These are phyloP conservation scores for Lithophane semibrunnea DNA, from an alignment of 2,888 invertebrate genomes.

Conservation along the genomic window DNA sequence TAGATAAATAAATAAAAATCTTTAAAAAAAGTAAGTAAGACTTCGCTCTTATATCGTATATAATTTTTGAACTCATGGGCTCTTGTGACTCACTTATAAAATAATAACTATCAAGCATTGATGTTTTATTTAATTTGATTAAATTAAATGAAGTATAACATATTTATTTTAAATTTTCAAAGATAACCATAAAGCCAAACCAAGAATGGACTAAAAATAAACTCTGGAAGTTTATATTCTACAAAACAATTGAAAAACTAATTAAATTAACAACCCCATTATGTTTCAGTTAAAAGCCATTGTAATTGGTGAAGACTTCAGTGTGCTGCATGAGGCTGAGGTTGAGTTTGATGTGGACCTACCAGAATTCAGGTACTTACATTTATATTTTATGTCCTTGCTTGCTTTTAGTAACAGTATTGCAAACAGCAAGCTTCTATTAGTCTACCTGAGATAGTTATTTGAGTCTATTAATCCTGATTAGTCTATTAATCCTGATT, in stretches of 20 bases:
- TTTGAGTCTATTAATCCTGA: neutral
- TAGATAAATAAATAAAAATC: neutral
- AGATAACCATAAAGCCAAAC: constrained; percentile 3
- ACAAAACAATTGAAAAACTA: too few species aligned
- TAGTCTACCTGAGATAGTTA: neutral
- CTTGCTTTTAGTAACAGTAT: neutral
- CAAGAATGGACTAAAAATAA: neutral
- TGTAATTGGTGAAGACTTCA: constrained; percentile 93
- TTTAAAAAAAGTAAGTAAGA: neutral
- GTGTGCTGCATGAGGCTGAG: constrained; percentile 94
- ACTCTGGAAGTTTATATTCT: neutral
- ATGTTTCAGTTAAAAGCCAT: constrained; percentile 96
- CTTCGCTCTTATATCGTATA: neutral
- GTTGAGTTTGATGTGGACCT: constrained; percentile 98
- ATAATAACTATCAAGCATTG: neutral
- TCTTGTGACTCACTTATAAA: neutral
- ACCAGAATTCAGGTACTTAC: constrained; percentile 96
- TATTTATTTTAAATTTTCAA: neutral
- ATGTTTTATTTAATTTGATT: neutral
- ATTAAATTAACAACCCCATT: too few species aligned
- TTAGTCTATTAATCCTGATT: neutral
- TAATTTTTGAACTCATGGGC: neutral
- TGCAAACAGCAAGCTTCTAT: neutral
- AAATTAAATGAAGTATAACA: too few species aligned
- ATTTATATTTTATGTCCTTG: neutral